Evolutionary conservation across 2,888 invertebrate species (phyloP).

Genomic region (Harpagoxenus sublaevis): DNA sequence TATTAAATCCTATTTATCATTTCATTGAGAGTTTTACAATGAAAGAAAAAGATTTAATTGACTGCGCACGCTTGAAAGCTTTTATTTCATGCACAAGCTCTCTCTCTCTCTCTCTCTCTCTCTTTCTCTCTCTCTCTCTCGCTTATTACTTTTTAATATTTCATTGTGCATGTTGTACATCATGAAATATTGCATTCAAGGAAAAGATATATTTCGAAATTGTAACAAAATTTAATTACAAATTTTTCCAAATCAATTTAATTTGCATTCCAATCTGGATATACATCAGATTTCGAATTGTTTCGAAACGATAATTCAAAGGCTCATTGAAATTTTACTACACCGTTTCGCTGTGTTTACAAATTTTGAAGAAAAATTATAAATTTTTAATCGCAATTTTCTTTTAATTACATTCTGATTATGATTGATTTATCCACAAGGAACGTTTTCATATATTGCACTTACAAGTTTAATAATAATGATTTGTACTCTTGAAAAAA

Average conservation of each 20-base stretch:
- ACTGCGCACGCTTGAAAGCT: background rate
- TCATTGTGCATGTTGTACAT: background rate
- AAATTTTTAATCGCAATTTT: background rate
- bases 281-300: background rate
- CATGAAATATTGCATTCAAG: background rate
- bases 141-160: constrained; percentile 1
- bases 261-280: constrained; percentile 36
- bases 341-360: background rate
- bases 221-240: constrained; percentile 26
- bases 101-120: too few species aligned
- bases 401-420: constrained; percentile 9
- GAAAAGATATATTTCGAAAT: constrained; percentile 30
- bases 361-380: constrained; percentile 24
- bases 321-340: constrained; percentile 20
- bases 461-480: constrained; percentile 24
- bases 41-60: constrained; percentile 13
- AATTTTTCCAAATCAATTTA: constrained; percentile 25
- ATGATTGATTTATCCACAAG: background rate
- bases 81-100: background rate
- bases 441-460: background rate
- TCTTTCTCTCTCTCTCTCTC: background rate
- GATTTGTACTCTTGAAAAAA: background rate
- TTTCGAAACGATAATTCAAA: constrained; percentile 10
- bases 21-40: background rate
- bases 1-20: background rate